Conservation (phyloP, 1,140 invertebrate species). For the Prorops nasuta region DNA sequence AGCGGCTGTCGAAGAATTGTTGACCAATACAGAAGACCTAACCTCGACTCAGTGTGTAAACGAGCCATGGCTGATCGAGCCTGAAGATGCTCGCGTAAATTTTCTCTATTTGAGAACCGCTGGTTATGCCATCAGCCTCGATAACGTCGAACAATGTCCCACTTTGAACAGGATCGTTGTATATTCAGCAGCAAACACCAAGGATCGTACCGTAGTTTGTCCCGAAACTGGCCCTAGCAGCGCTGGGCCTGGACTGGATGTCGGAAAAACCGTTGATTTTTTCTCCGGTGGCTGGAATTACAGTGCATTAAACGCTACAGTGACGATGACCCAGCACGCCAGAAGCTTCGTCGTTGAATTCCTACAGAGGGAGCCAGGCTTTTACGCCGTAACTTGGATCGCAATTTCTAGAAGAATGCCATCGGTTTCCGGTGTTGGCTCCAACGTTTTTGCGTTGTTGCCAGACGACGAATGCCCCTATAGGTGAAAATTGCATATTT, state of each 20-base stretch:
- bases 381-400: conserved; percentile 75
- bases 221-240: conserved; percentile 51
- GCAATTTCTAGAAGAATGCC: conserved; percentile 72
- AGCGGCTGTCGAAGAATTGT: conserved; percentile 45
- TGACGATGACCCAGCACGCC: conserved; percentile 60
- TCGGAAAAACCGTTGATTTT: conserved; percentile 61
- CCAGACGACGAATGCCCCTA: conserved; percentile 67
- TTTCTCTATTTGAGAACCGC: conserved; percentile 70
- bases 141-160: conserved; percentile 60
- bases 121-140: conserved; percentile 61
- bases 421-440: conserved; percentile 48
- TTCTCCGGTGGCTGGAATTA: conserved; percentile 75
- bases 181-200: conserved; percentile 65
- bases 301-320: conserved; percentile 26
- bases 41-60: conserved; percentile 63
- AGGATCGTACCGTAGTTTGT: conserved; percentile 66
- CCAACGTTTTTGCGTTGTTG: conserved; percentile 59
- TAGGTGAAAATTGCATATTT: conserved; percentile 57
- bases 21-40: conserved; percentile 45
- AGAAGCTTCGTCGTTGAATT: conserved; percentile 72
- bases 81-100: conserved; percentile 67
- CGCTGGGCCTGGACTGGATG: conserved; percentile 38
- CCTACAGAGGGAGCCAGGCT: conserved; percentile 67
- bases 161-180: conserved; percentile 73
- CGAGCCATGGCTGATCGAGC: conserved; percentile 76